These are phyloP conservation scores for Thunnus maccoyii DNA, from an alignment of 2,113 vertebrate genomes.

Conservation along the genomic window DNA sequence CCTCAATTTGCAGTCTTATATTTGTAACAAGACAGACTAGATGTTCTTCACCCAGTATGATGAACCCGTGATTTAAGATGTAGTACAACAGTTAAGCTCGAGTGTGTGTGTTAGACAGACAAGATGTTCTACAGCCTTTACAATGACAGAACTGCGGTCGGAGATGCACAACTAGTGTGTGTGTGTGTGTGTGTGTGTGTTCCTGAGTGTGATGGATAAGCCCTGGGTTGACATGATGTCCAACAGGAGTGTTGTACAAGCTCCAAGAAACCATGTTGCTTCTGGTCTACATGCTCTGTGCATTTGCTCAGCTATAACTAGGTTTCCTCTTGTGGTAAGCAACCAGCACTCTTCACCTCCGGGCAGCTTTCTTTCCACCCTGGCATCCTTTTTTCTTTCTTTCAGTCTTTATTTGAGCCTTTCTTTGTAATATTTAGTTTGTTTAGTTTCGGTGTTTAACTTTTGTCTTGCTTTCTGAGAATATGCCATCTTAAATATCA, in stretches of 20 bases:
- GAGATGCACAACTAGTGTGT: slow-evolving; percentile 55
- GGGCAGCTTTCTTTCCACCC: neutral
- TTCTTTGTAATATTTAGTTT: neutral
- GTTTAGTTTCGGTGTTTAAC: neutral
- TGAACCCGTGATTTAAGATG: slow-evolving; percentile 76
- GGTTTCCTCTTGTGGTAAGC: slow-evolving; percentile 67
- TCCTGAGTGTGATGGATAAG: slow-evolving; percentile 74
- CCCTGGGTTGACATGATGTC: slow-evolving; percentile 77
- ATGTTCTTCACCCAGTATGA: slow-evolving; percentile 69
- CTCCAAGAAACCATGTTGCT: slow-evolving; percentile 72
- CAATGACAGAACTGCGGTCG: slow-evolving; percentile 74
- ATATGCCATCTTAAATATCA: neutral
- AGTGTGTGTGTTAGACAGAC: slow-evolving; percentile 68
- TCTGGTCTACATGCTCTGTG: slow-evolving; percentile 75
- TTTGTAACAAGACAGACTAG: slow-evolving; percentile 68
- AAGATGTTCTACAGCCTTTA: slow-evolving; percentile 77
- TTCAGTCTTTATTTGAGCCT: neutral
- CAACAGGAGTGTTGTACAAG: slow-evolving; percentile 80
- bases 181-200: slow-evolving; percentile 40
- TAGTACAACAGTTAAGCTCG: slow-evolving; percentile 68
- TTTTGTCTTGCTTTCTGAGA: neutral
- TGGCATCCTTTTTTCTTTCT: neutral
- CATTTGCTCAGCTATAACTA: slow-evolving; percentile 78
- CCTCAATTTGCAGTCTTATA: slow-evolving; percentile 58
- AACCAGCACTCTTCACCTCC: slow-evolving; percentile 26